phyloP scores from a whole-genome alignment of 1,140 invertebrate species.

The Drosophila nasuta region DNA sequence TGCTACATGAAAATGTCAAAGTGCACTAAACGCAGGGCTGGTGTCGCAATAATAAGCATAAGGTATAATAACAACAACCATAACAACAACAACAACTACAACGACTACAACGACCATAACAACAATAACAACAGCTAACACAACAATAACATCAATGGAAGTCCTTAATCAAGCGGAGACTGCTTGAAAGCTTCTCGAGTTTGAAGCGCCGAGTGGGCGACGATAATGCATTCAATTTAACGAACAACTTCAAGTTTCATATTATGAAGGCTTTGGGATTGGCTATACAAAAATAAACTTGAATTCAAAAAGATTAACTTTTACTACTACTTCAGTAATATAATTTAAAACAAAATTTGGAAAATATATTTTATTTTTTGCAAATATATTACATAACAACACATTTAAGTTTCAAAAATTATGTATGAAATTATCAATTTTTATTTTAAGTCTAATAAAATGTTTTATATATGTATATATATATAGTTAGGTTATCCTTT shows the following conservation, averaged over 20 bases:
- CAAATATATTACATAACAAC: too few species aligned
- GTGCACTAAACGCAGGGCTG: conserved; percentile 53
- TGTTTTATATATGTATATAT: too few species aligned
- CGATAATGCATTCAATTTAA: conserved; percentile 38
- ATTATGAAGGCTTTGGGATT: too few species aligned
- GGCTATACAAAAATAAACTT: too few species aligned
- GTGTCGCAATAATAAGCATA: conserved; percentile 62
- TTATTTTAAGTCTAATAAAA: too few species aligned
- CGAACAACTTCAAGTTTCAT: neutral
- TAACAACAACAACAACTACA: conserved; percentile 26
- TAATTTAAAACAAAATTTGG: too few species aligned
- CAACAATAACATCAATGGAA: conserved; percentile 47
- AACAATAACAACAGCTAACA: conserved; percentile 50
- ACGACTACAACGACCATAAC: conserved; percentile 23
- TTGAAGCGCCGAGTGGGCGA: conserved; percentile 1
- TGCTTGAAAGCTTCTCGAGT: conserved; percentile 46
- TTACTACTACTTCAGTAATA: too few species aligned
- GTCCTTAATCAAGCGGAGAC: conserved; percentile 68
- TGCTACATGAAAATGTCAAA: conserved; percentile 71
- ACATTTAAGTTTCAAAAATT: too few species aligned
- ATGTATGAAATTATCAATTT: too few species aligned
- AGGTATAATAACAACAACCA: conserved; percentile 61
- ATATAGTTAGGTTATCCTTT: too few species aligned
- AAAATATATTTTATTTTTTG: too few species aligned
- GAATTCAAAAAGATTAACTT: too few species aligned